Percentiles rank a stretch among this genome's conserved stretches.
These are phyloP conservation scores for Poeciliopsis prolifica DNA, from an alignment of 2,113 vertebrate species.

Conservation along the genomic window DNA sequence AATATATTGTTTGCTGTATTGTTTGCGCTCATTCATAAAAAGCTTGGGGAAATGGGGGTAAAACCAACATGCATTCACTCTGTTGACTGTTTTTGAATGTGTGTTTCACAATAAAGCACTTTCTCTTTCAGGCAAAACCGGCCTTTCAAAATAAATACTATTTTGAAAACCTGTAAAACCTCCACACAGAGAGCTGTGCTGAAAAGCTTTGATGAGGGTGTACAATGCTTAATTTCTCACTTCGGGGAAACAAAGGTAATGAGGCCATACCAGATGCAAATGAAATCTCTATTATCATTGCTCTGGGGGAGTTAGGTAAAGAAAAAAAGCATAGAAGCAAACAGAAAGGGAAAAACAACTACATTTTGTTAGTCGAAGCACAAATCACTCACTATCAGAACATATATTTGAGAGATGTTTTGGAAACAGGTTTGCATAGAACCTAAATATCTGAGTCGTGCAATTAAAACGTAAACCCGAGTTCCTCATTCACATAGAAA, in stretches of 20 bases:
- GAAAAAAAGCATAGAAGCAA: slow-evolving; percentile 7
- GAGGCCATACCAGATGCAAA: slow-evolving; percentile 46
- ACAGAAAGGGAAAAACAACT: slow-evolving; percentile 16
- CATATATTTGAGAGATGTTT: slow-evolving; percentile 58
- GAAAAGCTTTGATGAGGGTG: slow-evolving; percentile 70
- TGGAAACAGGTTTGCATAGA: slow-evolving; percentile 67
- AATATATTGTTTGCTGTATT: slow-evolving; percentile 47
- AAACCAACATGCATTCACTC: slow-evolving; percentile 32
- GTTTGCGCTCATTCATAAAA: slow-evolving; percentile 56
- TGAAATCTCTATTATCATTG: slow-evolving; percentile 39
- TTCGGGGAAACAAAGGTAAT: slow-evolving; percentile 32
- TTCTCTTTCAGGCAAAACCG: slow-evolving; percentile 3
- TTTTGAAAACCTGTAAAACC: slow-evolving; percentile 17
- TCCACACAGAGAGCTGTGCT: slow-evolving; percentile 20
- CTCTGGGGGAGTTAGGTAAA: slow-evolving; percentile 31
- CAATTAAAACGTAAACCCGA: slow-evolving; percentile 19
- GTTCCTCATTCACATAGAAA: slow-evolving; percentile 7
- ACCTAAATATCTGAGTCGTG: slow-evolving; percentile 56
- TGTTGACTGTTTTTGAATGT: slow-evolving; percentile 17
- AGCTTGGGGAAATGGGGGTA: slow-evolving; percentile 45
- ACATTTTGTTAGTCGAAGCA: slow-evolving; percentile 32
- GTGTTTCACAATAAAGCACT: slow-evolving; percentile 16
- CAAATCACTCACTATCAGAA: slow-evolving; percentile 37
- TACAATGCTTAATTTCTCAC: slow-evolving; percentile 55
- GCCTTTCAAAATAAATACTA: slow-evolving; percentile 10